Percentiles rank a stretch among this genome's conserved stretches.
phyloP scores from a whole-genome alignment of 2,888 invertebrate genomes.

The Drosophila putrida region DNA sequence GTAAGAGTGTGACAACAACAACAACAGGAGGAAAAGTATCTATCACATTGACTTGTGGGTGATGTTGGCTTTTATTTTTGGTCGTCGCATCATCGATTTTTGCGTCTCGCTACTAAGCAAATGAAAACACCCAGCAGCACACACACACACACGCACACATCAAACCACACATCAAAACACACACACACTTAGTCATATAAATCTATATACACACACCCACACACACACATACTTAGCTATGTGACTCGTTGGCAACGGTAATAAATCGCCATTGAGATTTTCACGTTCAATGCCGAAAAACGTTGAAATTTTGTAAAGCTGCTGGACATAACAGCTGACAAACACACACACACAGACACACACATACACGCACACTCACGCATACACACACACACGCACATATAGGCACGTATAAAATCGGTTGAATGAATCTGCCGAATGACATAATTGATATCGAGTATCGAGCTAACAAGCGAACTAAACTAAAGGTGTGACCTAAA shows the following conservation, averaged over 20 bases:
- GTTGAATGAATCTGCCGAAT: slow-evolving; percentile 8
- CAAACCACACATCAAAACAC: neutral
- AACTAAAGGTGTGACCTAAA: slow-evolving; percentile 11
- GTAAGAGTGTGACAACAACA: neutral
- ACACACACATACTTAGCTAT: slow-evolving; percentile 14
- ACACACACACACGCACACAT: slow-evolving; percentile 17
- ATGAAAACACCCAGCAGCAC: slow-evolving; percentile 18
- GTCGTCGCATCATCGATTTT: slow-evolving; percentile 77
- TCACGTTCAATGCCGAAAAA: slow-evolving; percentile 38
- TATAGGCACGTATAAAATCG: slow-evolving; percentile 4
- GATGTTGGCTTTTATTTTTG: slow-evolving; percentile 71
- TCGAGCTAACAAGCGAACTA: slow-evolving; percentile 33
- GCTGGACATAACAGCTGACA: slow-evolving; percentile 29
- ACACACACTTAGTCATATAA: slow-evolving; percentile 6
- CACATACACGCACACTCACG: neutral
- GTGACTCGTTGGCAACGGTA: slow-evolving; percentile 52
- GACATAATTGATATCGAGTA: slow-evolving; percentile 43
- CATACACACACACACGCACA: neutral
- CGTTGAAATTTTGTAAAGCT: slow-evolving; percentile 28
- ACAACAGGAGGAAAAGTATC: slow-evolving; percentile 36
- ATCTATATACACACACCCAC: slow-evolving; percentile 7
- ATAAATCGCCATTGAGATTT: slow-evolving; percentile 75
- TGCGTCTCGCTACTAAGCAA: slow-evolving; percentile 41
- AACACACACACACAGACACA: slow-evolving; percentile 12
- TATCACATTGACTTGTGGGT: slow-evolving; percentile 57